Conservation (phyloP, 35 echinoderm and acorn worm genomes). For the Holothuria glaberrima region DNA sequence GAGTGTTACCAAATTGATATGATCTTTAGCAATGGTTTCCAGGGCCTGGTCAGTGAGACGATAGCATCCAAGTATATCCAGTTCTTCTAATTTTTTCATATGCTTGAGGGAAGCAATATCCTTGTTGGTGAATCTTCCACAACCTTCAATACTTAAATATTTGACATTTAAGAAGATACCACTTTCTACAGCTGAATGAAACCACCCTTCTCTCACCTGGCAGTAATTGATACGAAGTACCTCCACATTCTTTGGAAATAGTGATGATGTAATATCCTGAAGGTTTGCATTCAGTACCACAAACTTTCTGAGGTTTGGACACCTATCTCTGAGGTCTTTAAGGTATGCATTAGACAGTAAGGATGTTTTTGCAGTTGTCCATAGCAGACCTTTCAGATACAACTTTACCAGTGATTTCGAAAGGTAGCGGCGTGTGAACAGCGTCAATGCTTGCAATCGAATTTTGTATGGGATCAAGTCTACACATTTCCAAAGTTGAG, state of each 20-base stretch:
- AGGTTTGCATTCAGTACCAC: slow-evolving; percentile 19
- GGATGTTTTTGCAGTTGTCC: slow-evolving; percentile 20
- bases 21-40: slow-evolving; percentile 9
- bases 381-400: slow-evolving; percentile 13
- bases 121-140: slow-evolving; percentile 36
- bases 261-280: not conserved
- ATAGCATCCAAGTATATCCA: slow-evolving; percentile 36
- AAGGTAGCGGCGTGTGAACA: slow-evolving; percentile 14
- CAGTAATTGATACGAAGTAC: not conserved
- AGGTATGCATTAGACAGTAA: slow-evolving; percentile 13
- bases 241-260: slow-evolving; percentile 2
- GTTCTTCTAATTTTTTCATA: slow-evolving; percentile 13
- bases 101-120: not conserved
- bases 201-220: slow-evolving; percentile 26
- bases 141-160: slow-evolving; percentile 1
- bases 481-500: slow-evolving; percentile 31
- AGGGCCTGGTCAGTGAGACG: slow-evolving; percentile 35
- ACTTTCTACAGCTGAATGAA: not conserved
- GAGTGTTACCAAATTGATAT: not conserved
- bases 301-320: slow-evolving; percentile 29
- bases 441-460: slow-evolving; percentile 25
- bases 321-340: not conserved
- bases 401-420: slow-evolving; percentile 30
- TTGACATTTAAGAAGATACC: not conserved
- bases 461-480: not conserved